Base-by-base conservation (phyloP, 2,888 invertebrate genomes). In the Toxonevra muliebris region DNA sequence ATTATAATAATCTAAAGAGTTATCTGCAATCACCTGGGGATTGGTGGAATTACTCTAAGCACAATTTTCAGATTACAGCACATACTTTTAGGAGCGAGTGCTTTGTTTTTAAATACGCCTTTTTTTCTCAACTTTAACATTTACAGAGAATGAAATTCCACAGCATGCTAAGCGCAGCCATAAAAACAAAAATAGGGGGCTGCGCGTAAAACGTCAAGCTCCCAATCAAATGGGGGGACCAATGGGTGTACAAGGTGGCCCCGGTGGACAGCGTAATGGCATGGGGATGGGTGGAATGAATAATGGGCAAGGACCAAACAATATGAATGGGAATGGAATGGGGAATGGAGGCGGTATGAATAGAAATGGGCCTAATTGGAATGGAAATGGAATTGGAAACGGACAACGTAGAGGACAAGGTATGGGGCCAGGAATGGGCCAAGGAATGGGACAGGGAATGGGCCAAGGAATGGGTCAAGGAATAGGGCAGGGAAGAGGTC, bases 121-220 rank as follows among this genome's bases (percentile, higher is more conserved):
- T 43, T 54, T 20, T 59, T 53, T 59, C 48, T n/a, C 10, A 12
- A 19, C 12, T 43, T n/a, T 41, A 45, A 45, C 55, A 10, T 8
- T 64, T 65, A 8, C 57, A 68, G 64, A 68, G 55, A 42, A 61
- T 48, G 64, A 55, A 30, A 61, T 61, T 8, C 61, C 50, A 13
- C 54, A 11, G 20, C 17, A 52, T 9, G n/a, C 12, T 2, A 41
- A 59, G 12, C 15, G 59, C 0, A 15, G 10, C 15, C 12, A 15
- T 11, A 41, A 19, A 17, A 2, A 17, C 17, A 59, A 11, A 13
- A 43, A 42, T n/a, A 13, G 17, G 17, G 9, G 20, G 17, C 5
- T 7, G 41, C 8, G 11, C 42, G 58, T 12, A 41, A 43, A 13
- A 13, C 17, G 17, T 2, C 43, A 59, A 19, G 4, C 45, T 13